These are phyloP conservation scores for Chloroclystis v-ata DNA, from an alignment of 2,888 invertebrate genomes.

Conservation along the genomic window DNA sequence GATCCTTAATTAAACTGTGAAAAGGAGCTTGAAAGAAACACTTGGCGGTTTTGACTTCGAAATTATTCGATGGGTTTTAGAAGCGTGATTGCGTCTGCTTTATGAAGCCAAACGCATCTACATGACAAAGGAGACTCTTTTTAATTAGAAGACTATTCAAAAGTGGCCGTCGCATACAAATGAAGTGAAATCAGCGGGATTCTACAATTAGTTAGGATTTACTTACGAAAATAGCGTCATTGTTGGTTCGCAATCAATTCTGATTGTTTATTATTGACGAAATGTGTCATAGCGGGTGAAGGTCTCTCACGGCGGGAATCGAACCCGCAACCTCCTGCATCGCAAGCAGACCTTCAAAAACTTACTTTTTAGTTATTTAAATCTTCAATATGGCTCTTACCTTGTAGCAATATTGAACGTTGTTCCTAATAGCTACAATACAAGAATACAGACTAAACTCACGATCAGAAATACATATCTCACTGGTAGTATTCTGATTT, in stretches of 20 bases:
- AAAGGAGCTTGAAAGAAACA: constrained; percentile 36
- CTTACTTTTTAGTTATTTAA: too few relatives aligned
- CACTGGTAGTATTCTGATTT: too few relatives aligned
- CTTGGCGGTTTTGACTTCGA: constrained; percentile 31
- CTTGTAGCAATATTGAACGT: too few relatives aligned
- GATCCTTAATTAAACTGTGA: constrained; percentile 40
- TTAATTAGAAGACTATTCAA: constrained; percentile 65
- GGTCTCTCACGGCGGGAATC: too few relatives aligned
- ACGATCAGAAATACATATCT: too few relatives aligned
- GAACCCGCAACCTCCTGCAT: too few relatives aligned
- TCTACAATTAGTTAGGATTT: constrained; percentile 10
- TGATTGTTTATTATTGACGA: background rate
- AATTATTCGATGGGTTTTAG: constrained; percentile 52
- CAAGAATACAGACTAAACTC: too few relatives aligned
- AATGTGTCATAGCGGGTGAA: too few relatives aligned
- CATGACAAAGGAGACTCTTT: constrained; percentile 66
- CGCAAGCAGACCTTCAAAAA: too few relatives aligned
- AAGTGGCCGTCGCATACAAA: constrained; percentile 57
- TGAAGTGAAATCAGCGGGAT: constrained; percentile 43
- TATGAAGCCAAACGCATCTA: constrained; percentile 46
- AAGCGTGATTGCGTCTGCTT: constrained; percentile 47
- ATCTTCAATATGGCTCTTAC: too few relatives aligned
- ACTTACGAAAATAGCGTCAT: constrained; percentile 2
- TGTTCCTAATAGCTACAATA: too few relatives aligned
- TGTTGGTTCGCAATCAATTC: background rate